These are phyloP conservation scores for Dunckerocampus dactyliophorus DNA, from an alignment of 2,113 vertebrate species.

Conservation along the genomic window DNA sequence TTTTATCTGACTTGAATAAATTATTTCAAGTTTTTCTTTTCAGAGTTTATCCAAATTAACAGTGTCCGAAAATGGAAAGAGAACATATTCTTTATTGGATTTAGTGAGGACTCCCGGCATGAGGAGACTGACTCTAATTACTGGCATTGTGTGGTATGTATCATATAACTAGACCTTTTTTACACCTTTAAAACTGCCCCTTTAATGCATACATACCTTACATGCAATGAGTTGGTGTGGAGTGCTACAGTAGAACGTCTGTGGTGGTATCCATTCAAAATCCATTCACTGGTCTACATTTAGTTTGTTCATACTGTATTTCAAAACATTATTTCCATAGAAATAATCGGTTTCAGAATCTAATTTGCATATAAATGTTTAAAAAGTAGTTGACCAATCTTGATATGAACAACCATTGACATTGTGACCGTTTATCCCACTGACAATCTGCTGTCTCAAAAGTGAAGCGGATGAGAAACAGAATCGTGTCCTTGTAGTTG, in stretches of 20 bases:
- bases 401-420: no score
- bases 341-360: no score
- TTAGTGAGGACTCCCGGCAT: conserved; percentile 50
- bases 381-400: no score
- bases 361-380: no score
- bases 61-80: conserved; percentile 40
- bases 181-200: background rate
- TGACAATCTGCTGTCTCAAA: no score
- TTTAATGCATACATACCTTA: no score
- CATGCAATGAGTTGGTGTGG: background rate
- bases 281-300: no score
- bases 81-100: conserved; percentile 53
- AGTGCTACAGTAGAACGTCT: background rate
- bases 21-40: background rate
- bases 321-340: no score
- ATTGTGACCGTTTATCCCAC: no score
- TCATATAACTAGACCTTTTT: background rate
- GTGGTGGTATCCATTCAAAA: background rate
- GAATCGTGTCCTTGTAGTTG: no score
- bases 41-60: conserved; percentile 46
- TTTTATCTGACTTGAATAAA: background rate
- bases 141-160: conserved; percentile 46
- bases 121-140: conserved; percentile 36
- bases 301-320: no score
- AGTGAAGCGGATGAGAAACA: no score